Evolutionary conservation across 2,797 vertebrate genomes (phyloP), one percentile per base, ranked within the genome.

Genomic region (Neostethus bicornis): DNA sequence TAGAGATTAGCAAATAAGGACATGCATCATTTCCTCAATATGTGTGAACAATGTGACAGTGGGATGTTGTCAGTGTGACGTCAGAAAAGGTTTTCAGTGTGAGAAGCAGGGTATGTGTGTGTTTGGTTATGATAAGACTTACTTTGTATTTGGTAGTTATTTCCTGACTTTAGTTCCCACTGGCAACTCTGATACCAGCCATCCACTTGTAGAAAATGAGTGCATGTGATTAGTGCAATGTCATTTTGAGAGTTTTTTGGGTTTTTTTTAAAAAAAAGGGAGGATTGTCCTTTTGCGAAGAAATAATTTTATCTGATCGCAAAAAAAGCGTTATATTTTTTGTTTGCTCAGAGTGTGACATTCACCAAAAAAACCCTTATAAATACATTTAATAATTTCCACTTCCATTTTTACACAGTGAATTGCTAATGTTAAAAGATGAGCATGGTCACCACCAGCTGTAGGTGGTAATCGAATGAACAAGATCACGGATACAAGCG

Each of bases 41-140:
- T 65, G 28, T 59, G 51, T 42, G 7, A 79, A 79, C 66, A 81
- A 37, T 14, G 16, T 48, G 73, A 76, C 52, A 61, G 56, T 29
- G 64, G 59, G 48, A 81, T 71, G 66, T 47, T 37, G 73, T 80
- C 79, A 81, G 66, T 11, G 72, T 84, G 87, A 86, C 70, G 75
- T 83, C 64, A 26, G 53, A 55, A 31, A 41, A 60, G 26, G 31
- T 32, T 24, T 61, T 37, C 19, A 49, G 61, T 58, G 53, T 24
- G 59, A 60, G 25, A 35, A 58, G 57, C 26, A 23, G 31, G 61
- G 70, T 46, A 23, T 5, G 43, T 59, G 74, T 67, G 75, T 86
- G 83, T 82, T 73, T 69, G 44, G 41, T 59, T 60, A 43, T 78
- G 87, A 90, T 89, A 87, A 89, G 83, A 70, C 57, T 81, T 60